Conservation (phyloP, 1,140 invertebrate species). For the Philotrypesis tridentata region DNA sequence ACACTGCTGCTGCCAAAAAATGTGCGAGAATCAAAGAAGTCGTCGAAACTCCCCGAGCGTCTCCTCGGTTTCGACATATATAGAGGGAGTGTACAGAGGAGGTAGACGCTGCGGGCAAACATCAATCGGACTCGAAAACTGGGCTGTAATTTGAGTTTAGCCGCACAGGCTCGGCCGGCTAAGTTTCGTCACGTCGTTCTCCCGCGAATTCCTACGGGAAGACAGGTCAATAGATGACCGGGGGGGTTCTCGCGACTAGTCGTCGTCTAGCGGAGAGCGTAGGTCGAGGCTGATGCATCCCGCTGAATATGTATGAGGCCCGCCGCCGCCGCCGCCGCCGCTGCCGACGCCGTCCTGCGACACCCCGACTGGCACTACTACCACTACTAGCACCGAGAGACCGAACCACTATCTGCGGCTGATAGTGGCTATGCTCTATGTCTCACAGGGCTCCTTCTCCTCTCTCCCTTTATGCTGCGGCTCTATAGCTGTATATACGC, state of each 20-base stretch:
- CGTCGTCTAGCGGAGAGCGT: constrained; percentile 25
- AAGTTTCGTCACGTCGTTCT: constrained; percentile 64
- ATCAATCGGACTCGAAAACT: constrained; percentile 73
- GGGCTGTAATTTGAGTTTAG: constrained; percentile 70
- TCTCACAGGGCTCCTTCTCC: constrained; percentile 54
- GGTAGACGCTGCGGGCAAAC: constrained; percentile 70
- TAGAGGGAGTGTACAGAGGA: no score
- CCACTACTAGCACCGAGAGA: constrained; percentile 61
- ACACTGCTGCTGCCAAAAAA: no score
- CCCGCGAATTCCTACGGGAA: constrained; percentile 58
- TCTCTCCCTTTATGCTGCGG: background rate
- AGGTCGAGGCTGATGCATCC: constrained; percentile 66
- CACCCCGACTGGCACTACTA: constrained; percentile 6
- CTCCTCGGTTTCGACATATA: constrained; percentile 64
- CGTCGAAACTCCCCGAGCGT: no score
- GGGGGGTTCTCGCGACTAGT: constrained; percentile 51
- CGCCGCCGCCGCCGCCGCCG: constrained; percentile 46
- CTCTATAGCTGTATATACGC: background rate
- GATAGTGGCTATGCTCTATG: constrained; percentile 72
- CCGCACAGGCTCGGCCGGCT: constrained; percentile 48
- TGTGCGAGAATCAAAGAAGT: no score
- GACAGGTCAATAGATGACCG: constrained; percentile 71
- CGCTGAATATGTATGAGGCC: constrained; percentile 73
- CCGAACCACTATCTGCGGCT: constrained; percentile 72
- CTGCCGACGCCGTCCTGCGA: background rate